Evolutionary conservation across 2,113 vertebrate genomes (phyloP).

Genomic region (Ameiurus melas): DNA sequence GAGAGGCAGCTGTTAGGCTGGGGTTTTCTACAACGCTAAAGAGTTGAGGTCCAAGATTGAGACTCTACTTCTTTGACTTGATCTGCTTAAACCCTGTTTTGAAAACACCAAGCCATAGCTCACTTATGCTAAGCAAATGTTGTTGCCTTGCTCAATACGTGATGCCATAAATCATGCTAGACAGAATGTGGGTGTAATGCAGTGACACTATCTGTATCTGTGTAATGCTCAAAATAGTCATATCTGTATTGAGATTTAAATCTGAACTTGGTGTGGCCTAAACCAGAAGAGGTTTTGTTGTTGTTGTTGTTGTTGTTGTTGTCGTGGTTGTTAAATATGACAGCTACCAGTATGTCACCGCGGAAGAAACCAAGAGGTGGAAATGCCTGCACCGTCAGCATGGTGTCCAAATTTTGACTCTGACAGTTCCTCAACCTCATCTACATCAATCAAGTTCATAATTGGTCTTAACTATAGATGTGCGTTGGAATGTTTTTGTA

Average conservation of each 20-base stretch:
- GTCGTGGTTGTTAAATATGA: not conserved
- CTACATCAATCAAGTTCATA: not conserved
- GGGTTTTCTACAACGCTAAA: not conserved
- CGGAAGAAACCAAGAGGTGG: not conserved
- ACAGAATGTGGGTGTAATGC: not conserved
- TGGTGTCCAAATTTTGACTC: not conserved
- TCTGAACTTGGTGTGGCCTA: not conserved
- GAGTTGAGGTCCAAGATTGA: constrained; percentile 5
- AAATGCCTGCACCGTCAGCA: not conserved
- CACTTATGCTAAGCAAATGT: constrained; percentile 31
- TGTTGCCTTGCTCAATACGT: constrained; percentile 24
- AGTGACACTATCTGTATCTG: not conserved
- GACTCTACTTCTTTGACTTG: constrained; percentile 26
- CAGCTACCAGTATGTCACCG: not conserved
- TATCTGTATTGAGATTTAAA: not conserved
- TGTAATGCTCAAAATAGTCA: not conserved
- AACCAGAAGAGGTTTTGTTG: not conserved
- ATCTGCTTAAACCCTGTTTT: constrained; percentile 51
- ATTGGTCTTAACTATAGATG: not conserved
- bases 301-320: not conserved
- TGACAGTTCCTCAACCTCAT: not conserved
- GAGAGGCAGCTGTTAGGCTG: constrained; percentile 39
- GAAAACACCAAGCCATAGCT: constrained; percentile 31
- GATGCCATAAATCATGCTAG: constrained; percentile 27
- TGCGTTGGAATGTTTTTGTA: not conserved